A percentile compares a stretch with the other conserved stretches of the same genome.
Evolutionary conservation across 2,797 vertebrate genomes (phyloP).

Genomic region (Chrosomus eos): DNA sequence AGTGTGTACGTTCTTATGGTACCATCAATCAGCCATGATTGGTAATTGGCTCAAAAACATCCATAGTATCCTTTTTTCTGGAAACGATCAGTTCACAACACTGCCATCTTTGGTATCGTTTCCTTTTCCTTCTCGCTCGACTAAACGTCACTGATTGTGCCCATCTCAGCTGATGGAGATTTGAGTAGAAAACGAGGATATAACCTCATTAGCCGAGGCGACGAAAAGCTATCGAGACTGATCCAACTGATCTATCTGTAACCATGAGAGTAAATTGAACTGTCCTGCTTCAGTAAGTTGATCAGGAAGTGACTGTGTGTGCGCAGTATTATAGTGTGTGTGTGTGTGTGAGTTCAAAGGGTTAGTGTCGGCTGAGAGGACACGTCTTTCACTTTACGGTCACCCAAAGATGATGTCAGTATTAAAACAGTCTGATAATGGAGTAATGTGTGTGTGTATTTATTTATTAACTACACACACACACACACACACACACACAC

Average conservation of each 20-base stretch:
- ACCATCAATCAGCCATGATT: neutral
- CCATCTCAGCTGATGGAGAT: constrained; percentile 40
- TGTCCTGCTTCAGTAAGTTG: constrained; percentile 28
- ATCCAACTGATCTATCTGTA: constrained; percentile 36
- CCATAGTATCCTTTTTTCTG: neutral
- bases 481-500: neutral
- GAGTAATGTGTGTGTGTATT: neutral
- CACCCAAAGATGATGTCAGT: neutral
- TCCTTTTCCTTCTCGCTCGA: constrained; percentile 15
- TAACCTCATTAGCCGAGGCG: constrained; percentile 52
- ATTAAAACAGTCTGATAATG: neutral
- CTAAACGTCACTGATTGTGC: constrained; percentile 29
- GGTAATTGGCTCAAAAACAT: neutral
- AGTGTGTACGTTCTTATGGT: neutral
- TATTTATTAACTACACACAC: neutral
- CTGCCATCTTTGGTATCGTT: neutral
- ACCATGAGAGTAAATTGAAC: constrained; percentile 54
- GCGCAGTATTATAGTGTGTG: neutral
- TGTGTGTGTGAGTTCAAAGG: neutral
- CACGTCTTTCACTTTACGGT: neutral
- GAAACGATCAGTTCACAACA: neutral
- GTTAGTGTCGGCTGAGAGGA: neutral
- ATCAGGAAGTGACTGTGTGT: constrained; percentile 44
- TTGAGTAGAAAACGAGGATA: constrained; percentile 47
- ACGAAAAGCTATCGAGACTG: constrained; percentile 54